Evolutionary conservation across 2,797 vertebrate species (phyloP), one percentile per base, ranked within the genome.

Genomic region (Hippoglossus hippoglossus): DNA sequence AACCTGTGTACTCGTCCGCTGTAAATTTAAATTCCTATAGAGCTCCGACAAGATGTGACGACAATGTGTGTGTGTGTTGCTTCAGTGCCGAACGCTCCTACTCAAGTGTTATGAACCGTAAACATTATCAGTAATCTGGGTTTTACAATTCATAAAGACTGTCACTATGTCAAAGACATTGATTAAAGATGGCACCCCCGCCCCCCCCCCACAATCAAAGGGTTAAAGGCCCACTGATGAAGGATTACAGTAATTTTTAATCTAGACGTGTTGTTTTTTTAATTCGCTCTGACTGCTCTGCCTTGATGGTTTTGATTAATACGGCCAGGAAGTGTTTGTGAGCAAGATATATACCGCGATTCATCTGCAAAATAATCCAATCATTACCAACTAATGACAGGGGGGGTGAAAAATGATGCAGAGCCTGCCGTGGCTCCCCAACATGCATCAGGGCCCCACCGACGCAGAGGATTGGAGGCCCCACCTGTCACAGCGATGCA

Each of bases 291-390:
- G 96, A 96, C 96, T 96, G 94, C 95, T 96, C 95, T 95, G 96
- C 96, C 96, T 96, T 96, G 96, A 97, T 96, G 96, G 93, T 95
- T 97, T 96, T 99, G 97, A 99, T 99, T 97, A 98, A 99, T 98
- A 96, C 85, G 93, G 90, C 91, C 93, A 95, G 95, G 96, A 98
- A 97, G 94, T 95, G 96, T 96, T 97, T 97, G 95, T 97, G 97
- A 99, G 97, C 96, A 96, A 99, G 97, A 99, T 96, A 96, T 96
- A 98, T 97, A 96, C 94, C 91, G 93, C 94, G 94, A 97, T 98
- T 97, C 96, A 99, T 98, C 97, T 97, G 95, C 96, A 97, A 97
- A 98, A 99, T 97, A 98, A 98, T 97, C 96, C 97, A 98, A 98
- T 98, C 97, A 99, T 99, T 98, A 99, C 96, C 96, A 95, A 93